Evolutionary conservation across 2,797 vertebrate species (phyloP), one percentile per base, ranked within the genome.

Genomic region (Phyllotis vaccarum): DNA sequence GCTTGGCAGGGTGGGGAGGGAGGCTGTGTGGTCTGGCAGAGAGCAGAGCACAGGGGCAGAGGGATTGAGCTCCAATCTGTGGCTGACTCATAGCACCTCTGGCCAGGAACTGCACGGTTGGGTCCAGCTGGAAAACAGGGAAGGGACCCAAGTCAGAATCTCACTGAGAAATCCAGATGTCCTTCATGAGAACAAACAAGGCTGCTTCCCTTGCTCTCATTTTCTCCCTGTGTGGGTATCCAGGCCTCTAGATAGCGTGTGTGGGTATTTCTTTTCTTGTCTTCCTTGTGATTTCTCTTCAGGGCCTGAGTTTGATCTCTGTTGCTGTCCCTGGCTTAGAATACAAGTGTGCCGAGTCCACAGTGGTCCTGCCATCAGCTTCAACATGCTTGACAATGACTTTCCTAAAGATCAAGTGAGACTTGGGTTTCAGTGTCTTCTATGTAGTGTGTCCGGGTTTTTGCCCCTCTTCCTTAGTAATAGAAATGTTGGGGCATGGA

Each of bases 51-150:
- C 97, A 98, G 97, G 97, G 98, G 97, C 97, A 97, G 97, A 92
- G 96, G 97, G 97, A 98, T 85, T 56, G 94, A 92, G 96, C 86
- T 91, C 92, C 96, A 96, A 96, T 98, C 96, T 97, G 97, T 52
- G 86, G 96, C 95, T 98, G 98, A 98, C 97, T 98, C 98, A 97
- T 19, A 29, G 95, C 96, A 93, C 78, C 96, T 96, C 97, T 97
- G 0, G 97, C 96, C 95, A 97, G 96, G 97, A 96, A 90, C 93
- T 95, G 98, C 95, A 97, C 97, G 96, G 92, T 96, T 95, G 79
- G 92, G 92, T 93, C 93, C 98, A 98, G 98, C 98, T 98, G 98
- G 98, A 98, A 98, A 97, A 97, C 60, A 93, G 97, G 80, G 68
- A 86, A 74, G 62, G 92, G 1, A 24, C 88, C 72, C 97, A 96